Base-by-base conservation (phyloP, 2,113 vertebrate species). In the Capreolus pygargus region DNA sequence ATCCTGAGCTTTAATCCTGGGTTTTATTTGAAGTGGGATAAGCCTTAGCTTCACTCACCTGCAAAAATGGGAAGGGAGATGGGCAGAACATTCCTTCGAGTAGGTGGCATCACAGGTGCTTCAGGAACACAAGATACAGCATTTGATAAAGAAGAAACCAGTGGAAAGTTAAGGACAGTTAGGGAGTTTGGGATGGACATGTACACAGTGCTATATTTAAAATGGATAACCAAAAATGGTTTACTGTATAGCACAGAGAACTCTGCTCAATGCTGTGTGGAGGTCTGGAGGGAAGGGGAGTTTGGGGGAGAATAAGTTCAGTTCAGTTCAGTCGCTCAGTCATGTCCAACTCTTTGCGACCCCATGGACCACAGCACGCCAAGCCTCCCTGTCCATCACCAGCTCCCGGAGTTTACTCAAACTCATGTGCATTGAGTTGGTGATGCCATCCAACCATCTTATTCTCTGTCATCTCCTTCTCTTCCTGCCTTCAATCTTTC, bases 271-370 rank as follows among this genome's bases (percentile, higher is more conserved):
- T 70, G 67, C n/a, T 39, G 10, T 70, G 1, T 70, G 67, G n/a
- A 23, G 67, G n/a, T 39, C n/a, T 39, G 19, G 67, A 70, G 67
- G 67, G n/a, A 70, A 70, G 10, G 67, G 10, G n/a, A 39, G 10
- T 23, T 12, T 23, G n/a, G 2, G 36, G 67, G 19, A 70, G 10
- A 39, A 39, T 23, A n/a, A 39, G 19, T 39, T 70, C 9, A 36
- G 64, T 70, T 70, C 64, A 70, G 67, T 70, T 70, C 67, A 70
- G n/a, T 11, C n/a, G 11, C 5, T 70, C n/a, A 39, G n/a, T 70
- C 19, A 36, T 39, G n/a, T 39, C 67, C 0, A 0, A 39, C 67
- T 70, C 67, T 70, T 70, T 70, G 2, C 0, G 0, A 70, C 19
- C n/a, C 67, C 67, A 70, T 70, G n/a, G 19, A 70, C n/a, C 0